phyloP scores from a whole-genome alignment of 2,797 vertebrate species.

The Urocyon cinereoargenteus region DNA sequence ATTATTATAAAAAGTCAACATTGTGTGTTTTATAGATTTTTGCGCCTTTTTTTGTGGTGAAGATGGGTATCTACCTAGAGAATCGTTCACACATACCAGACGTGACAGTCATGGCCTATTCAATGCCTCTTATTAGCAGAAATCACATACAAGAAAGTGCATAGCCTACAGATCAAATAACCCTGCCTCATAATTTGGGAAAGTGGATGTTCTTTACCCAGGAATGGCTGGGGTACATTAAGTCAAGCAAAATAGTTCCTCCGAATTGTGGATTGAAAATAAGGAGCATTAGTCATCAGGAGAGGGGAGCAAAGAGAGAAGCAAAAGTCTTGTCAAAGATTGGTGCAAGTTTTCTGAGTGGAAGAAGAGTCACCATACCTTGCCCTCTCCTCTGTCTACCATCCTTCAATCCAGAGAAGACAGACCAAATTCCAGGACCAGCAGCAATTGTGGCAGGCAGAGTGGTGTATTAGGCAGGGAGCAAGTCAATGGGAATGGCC shows the following conservation, averaged over 20 bases:
- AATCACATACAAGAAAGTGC: not conserved
- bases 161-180: not conserved
- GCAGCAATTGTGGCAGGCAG: not conserved
- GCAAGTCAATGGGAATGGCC: not conserved
- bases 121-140: not conserved
- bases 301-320: not conserved
- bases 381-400: not conserved
- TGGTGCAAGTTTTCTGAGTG: not conserved
- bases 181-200: not conserved
- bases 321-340: not conserved
- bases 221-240: not conserved
- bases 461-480: not conserved
- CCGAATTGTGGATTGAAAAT: constrained; percentile 14
- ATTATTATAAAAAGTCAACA: not conserved
- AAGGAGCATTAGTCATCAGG: not conserved
- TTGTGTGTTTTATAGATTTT: constrained; percentile 26
- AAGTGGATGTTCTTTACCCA: constrained; percentile 11
- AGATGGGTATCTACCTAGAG: not conserved
- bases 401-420: not conserved
- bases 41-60: not conserved
- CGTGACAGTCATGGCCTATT: not conserved
- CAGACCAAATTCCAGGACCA: not conserved
- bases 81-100: not conserved
- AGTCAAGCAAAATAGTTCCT: not conserved
- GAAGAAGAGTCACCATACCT: not conserved